Evolutionary conservation across 2,113 vertebrate genomes (phyloP).

Genomic region (Mungos mungo): DNA sequence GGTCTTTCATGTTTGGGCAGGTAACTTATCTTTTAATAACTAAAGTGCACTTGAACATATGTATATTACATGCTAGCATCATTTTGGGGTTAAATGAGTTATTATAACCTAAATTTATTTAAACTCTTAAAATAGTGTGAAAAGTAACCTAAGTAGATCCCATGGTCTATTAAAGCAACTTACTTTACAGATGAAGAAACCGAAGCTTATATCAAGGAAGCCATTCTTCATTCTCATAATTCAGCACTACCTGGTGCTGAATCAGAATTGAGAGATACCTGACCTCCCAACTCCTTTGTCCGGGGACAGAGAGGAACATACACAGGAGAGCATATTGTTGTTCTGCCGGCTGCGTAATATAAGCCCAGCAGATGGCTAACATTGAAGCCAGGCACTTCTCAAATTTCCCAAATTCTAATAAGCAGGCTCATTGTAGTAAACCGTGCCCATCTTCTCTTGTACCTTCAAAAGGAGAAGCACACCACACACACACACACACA

Average conservation of each 20-base stretch:
- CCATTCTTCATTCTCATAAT: not conserved
- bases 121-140: not conserved
- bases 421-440: not conserved
- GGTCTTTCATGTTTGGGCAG: not conserved
- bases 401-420: constrained; percentile 22
- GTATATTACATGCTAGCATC: not conserved
- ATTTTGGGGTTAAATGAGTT: not conserved
- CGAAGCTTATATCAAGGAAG: not conserved
- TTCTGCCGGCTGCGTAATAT: not conserved
- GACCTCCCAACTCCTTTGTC: not conserved
- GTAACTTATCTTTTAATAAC: not conserved
- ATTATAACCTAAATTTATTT: not conserved
- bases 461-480: not conserved
- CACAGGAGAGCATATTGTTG: not conserved
- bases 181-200: constrained; percentile 13
- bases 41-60: not conserved
- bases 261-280: not conserved
- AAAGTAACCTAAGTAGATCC: not conserved
- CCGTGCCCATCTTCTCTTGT: not conserved
- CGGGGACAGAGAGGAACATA: not conserved
- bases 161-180: not conserved
- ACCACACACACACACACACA: not conserved
- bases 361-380: constrained; percentile 25
- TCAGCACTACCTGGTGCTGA: not conserved
- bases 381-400: not conserved